Conservation (phyloP, 2,888 invertebrate genomes). For the Tipula unca region DNA sequence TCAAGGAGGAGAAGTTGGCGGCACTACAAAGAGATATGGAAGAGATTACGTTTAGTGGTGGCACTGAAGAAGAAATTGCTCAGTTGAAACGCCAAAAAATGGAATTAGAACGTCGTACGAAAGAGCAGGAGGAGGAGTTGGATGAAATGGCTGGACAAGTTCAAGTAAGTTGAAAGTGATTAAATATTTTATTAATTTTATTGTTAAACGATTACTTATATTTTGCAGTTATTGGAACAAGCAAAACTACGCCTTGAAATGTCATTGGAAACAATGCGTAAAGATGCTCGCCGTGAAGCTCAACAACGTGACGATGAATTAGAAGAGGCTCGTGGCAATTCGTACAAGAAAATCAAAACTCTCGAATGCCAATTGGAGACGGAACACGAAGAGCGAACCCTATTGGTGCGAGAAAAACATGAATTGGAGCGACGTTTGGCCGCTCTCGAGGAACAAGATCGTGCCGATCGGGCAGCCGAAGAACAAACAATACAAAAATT, state of each 20-base stretch:
- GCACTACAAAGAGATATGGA: conserved; percentile 75
- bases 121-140: conserved; percentile 89
- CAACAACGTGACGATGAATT: conserved; percentile 88
- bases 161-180: conserved; percentile 41
- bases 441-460: conserved; percentile 66
- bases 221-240: conserved; percentile 72
- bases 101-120: conserved; percentile 75
- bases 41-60: conserved; percentile 69
- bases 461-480: conserved; percentile 62
- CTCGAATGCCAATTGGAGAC: conserved; percentile 86
- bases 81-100: conserved; percentile 73
- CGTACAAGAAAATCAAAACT: conserved; percentile 87
- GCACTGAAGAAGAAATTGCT: conserved; percentile 79
- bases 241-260: conserved; percentile 89
- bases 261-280: conserved; percentile 84
- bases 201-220: neutral
- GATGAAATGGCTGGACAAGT: conserved; percentile 92
- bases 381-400: conserved; percentile 85
- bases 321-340: conserved; percentile 82
- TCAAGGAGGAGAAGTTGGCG: conserved; percentile 77
- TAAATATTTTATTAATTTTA: neutral
- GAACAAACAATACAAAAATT: conserved; percentile 63
- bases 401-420: conserved; percentile 79
- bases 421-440: conserved; percentile 81
- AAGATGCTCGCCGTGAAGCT: conserved; percentile 81